Evolutionary conservation across 2,888 invertebrate species (phyloP), one percentile per base, ranked within the genome.

Genomic region (Synergus laeviventris): DNA sequence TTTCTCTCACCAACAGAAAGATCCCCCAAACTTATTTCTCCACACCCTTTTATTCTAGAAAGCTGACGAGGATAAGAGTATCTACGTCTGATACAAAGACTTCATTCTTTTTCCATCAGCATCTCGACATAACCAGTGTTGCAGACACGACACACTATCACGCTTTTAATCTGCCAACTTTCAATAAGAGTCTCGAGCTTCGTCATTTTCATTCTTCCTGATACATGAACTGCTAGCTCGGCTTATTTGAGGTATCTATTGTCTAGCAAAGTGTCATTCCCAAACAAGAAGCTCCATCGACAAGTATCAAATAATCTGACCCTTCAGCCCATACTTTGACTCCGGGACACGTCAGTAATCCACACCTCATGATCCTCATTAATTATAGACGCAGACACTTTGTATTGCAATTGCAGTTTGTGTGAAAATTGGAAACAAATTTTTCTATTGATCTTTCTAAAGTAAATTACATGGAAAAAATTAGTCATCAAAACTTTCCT

Each of bases 111-210:
- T 82, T 76, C 84, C 85, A 88, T 87, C 88, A 87, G 87, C 85
- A 85, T 84, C 83, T 83, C 85, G 86, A 86, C 87, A 86, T 86
- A 88, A 87, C 86, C 87, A 82, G 79, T 82, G 84, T 84, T 87
- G 84, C 84, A 87, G 85, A 59, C 81, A 78, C 64, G 74, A 79
- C 76, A 59, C 82, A 79, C 64, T 73, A 80, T 76, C 79, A 76
- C 79, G 78, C 62, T 62, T 45, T 66, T 77, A 80, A 80, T 77
- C 59, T 60, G 74, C 73, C 76, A 73, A 60, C 74, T 21, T 36
- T 59, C 59, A 21, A 24, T 59, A 3, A 14, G 24, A 59, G 18
- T 75, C 39, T 16, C 18, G 45, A 56, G 64, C 73, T 70, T 75
- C 76, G 24, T 39, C 14, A 79, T 81, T 81, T 81, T 77, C 77